Conservation (phyloP, 2,797 vertebrate species). For the Hybognathus amarus region DNA sequence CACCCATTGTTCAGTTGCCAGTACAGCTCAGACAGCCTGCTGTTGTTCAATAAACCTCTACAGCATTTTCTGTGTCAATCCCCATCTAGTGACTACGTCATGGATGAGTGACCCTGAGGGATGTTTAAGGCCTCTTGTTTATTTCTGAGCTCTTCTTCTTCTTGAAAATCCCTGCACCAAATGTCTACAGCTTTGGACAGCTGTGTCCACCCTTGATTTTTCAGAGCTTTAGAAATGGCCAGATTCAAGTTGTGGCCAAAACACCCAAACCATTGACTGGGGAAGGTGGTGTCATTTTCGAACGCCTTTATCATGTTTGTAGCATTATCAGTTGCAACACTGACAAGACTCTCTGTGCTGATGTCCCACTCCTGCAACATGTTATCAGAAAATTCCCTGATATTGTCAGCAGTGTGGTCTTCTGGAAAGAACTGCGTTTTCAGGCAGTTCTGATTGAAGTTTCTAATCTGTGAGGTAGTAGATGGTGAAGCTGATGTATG, state of each 20-base stretch:
- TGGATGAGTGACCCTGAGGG: no score
- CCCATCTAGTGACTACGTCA: no score
- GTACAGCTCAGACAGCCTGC: no score
- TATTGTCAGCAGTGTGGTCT: conserved; percentile 5
- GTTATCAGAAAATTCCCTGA: not conserved
- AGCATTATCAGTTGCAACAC: conserved; percentile 1
- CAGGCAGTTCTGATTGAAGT: conserved; percentile 3
- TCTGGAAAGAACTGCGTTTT: not conserved
- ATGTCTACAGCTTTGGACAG: no score
- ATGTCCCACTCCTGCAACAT: conserved; percentile 3
- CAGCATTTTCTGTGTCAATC: no score
- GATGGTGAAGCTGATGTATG: not conserved
- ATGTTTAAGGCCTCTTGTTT: no score
- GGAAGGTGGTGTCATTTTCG: not conserved
- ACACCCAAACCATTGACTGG: not conserved
- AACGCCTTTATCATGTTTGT: not conserved
- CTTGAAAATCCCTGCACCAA: no score
- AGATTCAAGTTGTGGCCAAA: not conserved
- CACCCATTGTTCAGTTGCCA: no score
- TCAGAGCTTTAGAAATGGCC: no score
- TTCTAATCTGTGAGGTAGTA: not conserved
- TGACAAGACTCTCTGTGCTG: not conserved
- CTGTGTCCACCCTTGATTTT: no score
- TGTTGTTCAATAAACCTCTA: no score
- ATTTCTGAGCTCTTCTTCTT: no score